Base-by-base conservation (phyloP, 2,888 invertebrate species). In the Luperina testacea region DNA sequence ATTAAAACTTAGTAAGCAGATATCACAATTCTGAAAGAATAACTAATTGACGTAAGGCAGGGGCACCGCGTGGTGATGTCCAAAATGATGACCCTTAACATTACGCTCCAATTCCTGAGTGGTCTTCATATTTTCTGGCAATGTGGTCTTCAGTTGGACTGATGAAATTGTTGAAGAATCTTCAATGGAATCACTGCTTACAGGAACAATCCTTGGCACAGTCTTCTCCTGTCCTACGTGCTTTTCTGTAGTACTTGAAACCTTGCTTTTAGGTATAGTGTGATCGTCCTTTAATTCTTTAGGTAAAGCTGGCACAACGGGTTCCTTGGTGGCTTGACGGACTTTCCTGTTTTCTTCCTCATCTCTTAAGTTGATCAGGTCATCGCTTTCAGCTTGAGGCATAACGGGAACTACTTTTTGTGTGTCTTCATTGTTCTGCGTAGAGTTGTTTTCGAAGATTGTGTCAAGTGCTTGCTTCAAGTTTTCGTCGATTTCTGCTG, bases 11-110 rank as follows among this genome's bases (percentile, higher is more conserved):
- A 74, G 65, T 9, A 32, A 45, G 27, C 59, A 45, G 27, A 73
- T 77, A 85, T 87, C 78, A 88, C 83, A 80, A 32, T 70, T 75
- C 32, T 65, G 17, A 24, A 42, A 51, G 8, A 70, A 38, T 24
- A 72, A 67, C 67, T 80, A 80, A 1, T 71, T 67, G 20, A 61
- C 13, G 51, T 87, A 87, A 42, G 88, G 87, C 20, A 87, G 65
- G 5, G 87, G 87, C 1, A 88, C 75, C 2, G 72, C 72, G 9
- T 76, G 75, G 11, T 72, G 71, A 51, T 74, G 72, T 38, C 51
- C 76, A 3, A 13, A 59, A 32, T 72, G 38, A n/a, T 75, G 78
- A 0, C 45, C 79, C 51, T 78, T 78, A 0, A 61, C 4, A 17
- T 67, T n/a, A 6, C n/a, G 24, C 1, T 72, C 61, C n/a, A 68